A percentile compares a stretch with the other conserved stretches of the same genome.
Evolutionary conservation across 2,888 invertebrate genomes (phyloP).

Genomic region (Drosophila phalerata): DNA sequence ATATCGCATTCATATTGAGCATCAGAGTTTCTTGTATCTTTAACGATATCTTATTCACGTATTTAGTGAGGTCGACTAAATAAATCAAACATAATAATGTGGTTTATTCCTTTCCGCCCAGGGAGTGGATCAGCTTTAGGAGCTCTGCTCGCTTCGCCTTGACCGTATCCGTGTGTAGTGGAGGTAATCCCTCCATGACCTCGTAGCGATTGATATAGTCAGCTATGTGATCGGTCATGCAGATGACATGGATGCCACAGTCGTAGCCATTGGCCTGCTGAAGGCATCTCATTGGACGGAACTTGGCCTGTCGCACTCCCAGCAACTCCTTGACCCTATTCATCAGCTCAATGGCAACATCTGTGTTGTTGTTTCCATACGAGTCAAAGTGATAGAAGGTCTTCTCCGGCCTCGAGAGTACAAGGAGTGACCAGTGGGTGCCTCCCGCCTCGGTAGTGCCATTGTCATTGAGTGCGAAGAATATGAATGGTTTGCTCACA

Average conservation of each 20-base stretch:
- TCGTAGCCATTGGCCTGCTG: constrained; percentile 95
- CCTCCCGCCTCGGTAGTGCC: constrained; percentile 91
- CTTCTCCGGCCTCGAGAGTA: constrained; percentile 90
- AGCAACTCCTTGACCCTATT: constrained; percentile 86
- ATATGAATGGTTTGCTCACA: constrained; percentile 89
- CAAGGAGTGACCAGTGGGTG: constrained; percentile 95
- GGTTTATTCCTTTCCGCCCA: too few relatives aligned
- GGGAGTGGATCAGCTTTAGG: constrained; percentile 87
- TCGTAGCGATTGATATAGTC: constrained; percentile 85
- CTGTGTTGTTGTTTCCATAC: constrained; percentile 88
- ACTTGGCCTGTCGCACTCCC: constrained; percentile 83
- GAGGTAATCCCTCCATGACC: constrained; percentile 78
- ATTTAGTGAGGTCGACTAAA: too few relatives aligned
- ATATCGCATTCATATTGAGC: too few relatives aligned
- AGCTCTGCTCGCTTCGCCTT: constrained; percentile 88
- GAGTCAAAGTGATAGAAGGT: constrained; percentile 94
- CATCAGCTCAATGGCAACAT: constrained; percentile 89
- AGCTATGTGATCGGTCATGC: constrained; percentile 89
- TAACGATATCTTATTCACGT: too few relatives aligned
- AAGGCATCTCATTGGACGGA: constrained; percentile 87
- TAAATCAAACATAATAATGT: too few relatives aligned
- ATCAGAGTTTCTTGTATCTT: too few relatives aligned
- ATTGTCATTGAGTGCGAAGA: constrained; percentile 96
- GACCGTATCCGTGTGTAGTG: constrained; percentile 86
- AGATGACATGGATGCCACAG: constrained; percentile 95